Percentiles rank a stretch among this genome's conserved stretches.
These are phyloP conservation scores for Tangara arthus DNA, from an alignment of 2,797 vertebrate genomes.

Conservation along the genomic window DNA sequence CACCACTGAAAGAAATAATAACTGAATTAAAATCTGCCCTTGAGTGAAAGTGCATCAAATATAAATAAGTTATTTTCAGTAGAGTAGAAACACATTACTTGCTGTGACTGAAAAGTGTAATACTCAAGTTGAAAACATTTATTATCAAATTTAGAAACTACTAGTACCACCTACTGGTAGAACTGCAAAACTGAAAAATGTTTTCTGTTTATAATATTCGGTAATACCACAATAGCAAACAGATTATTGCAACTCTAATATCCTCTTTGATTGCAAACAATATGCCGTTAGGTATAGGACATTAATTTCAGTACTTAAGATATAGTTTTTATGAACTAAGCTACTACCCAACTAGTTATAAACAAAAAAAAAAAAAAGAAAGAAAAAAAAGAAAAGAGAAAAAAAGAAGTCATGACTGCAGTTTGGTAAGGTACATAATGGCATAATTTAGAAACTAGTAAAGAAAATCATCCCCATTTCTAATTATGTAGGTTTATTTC, in stretches of 20 bases:
- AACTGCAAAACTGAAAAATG: neutral
- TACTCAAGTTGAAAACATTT: neutral
- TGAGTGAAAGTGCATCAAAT: neutral
- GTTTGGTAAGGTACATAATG: neutral
- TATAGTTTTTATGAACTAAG: neutral
- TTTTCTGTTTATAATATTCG: neutral
- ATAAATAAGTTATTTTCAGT: neutral
- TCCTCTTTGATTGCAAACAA: neutral
- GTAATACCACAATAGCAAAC: neutral
- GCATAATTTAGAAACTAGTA: neutral
- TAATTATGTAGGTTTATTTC: neutral
- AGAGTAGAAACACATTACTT: neutral
- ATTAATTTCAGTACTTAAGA: neutral
- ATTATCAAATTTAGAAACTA: slow-evolving; percentile 34
- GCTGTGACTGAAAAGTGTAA: neutral
- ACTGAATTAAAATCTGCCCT: slow-evolving; percentile 2
- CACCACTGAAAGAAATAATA: neutral
- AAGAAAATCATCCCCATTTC: neutral
- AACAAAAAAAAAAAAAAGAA: neutral
- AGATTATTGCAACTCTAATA: neutral
- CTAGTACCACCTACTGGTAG: slow-evolving; percentile 58
- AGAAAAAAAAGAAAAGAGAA: fast-evolving
- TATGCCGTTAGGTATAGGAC: neutral
- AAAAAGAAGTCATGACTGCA: neutral
- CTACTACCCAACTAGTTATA: neutral